phyloP scores from a whole-genome alignment of 2,113 vertebrate genomes.

The Plestiodon gilberti region DNA sequence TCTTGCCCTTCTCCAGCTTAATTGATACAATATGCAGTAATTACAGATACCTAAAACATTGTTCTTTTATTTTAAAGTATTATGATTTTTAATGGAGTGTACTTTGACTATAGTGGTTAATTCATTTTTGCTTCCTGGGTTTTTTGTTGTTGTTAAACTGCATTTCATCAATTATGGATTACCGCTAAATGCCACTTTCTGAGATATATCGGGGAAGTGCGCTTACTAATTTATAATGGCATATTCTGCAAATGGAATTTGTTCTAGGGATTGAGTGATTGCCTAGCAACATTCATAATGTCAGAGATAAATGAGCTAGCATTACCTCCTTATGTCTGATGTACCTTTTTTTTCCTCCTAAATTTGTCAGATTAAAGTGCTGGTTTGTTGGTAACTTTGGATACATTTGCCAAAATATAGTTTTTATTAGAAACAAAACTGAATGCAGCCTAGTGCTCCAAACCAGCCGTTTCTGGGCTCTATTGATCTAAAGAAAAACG shows the following conservation, averaged over 20 bases:
- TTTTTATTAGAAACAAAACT: slow-evolving; percentile 37
- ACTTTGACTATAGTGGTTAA: slow-evolving; percentile 24
- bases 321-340: slow-evolving; percentile 39
- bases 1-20: slow-evolving; percentile 16
- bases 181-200: slow-evolving; percentile 15
- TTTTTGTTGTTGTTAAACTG: background rate
- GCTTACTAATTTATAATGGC: slow-evolving; percentile 44
- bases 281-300: slow-evolving; percentile 42
- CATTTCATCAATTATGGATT: slow-evolving; percentile 31
- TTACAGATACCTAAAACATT: slow-evolving; percentile 41
- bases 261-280: slow-evolving; percentile 34
- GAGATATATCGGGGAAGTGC: slow-evolving; percentile 10
- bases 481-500: background rate
- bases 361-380: slow-evolving; percentile 20
- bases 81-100: slow-evolving; percentile 11
- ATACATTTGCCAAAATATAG: slow-evolving; percentile 20
- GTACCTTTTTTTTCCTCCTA: slow-evolving; percentile 13
- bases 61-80: slow-evolving; percentile 19
- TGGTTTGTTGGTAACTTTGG: slow-evolving; percentile 34
- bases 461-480: background rate
- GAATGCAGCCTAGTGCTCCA: background rate
- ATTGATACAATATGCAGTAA: slow-evolving; percentile 5
- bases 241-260: slow-evolving; percentile 50
- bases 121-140: slow-evolving; percentile 36
- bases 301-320: slow-evolving; percentile 49